phyloP scores from a whole-genome alignment of 1,140 invertebrate species.

The Ericerus pela region DNA sequence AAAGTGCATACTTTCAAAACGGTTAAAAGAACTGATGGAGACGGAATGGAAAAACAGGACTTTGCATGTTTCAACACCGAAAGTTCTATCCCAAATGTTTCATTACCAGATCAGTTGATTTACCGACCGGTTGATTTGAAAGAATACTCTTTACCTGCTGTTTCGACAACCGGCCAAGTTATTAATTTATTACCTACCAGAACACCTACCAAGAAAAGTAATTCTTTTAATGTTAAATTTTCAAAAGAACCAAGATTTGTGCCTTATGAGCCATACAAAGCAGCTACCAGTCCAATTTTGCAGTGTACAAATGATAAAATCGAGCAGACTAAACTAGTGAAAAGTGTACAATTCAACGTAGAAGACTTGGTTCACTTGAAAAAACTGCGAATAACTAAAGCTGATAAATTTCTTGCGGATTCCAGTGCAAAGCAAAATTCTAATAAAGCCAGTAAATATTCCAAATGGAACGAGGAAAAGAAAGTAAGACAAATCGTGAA shows the following conservation, averaged over 20 bases:
- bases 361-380: neutral
- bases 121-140: slow-evolving; percentile 10
- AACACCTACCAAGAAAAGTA: neutral
- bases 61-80: neutral
- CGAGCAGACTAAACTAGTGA: slow-evolving; percentile 25
- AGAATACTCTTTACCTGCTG: neutral
- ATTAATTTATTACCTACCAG: neutral
- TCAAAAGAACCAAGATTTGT: slow-evolving; percentile 64
- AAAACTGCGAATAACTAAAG: neutral
- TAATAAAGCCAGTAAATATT: neutral
- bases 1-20: slow-evolving; percentile 8
- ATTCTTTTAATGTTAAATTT: neutral
- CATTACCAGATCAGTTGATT: slow-evolving; percentile 3
- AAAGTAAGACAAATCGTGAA: neutral
- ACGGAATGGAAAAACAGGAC: slow-evolving; percentile 13
- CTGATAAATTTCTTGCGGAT: neutral
- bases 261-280: slow-evolving; percentile 77
- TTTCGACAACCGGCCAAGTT: neutral
- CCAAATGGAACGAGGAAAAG: neutral
- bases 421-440: neutral
- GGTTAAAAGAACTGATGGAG: slow-evolving; percentile 3
- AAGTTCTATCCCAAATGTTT: neutral
- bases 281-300: slow-evolving; percentile 61
- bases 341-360: neutral
- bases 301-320: slow-evolving; percentile 26